A percentile compares a stretch with the other conserved stretches of the same genome.
These are phyloP conservation scores for Ochropleura plecta DNA, from an alignment of 2,888 invertebrate genomes.

Conservation along the genomic window DNA sequence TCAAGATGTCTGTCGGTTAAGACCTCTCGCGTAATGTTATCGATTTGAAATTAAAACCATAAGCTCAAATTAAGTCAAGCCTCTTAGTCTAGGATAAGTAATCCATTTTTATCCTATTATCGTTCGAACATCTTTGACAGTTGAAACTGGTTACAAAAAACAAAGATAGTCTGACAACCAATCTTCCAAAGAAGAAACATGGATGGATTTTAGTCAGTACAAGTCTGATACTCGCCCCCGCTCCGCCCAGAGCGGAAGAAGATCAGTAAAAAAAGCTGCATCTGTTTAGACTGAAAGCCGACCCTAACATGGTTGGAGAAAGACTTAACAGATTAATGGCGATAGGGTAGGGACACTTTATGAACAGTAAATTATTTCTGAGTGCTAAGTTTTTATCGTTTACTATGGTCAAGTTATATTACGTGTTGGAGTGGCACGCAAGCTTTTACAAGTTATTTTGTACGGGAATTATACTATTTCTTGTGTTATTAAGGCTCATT, in stretches of 20 bases:
- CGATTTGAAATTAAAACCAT: too few species aligned
- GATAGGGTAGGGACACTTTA: constrained; percentile 66
- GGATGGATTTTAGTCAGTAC: too few species aligned
- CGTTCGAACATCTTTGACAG: background rate
- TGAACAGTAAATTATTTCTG: constrained; percentile 68
- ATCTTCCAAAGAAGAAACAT: too few species aligned
- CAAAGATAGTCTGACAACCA: background rate
- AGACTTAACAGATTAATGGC: background rate
- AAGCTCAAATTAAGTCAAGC: too few species aligned
- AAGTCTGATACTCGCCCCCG: too few species aligned
- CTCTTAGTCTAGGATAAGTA: too few species aligned
- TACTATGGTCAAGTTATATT: constrained; percentile 76
- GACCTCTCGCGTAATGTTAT: too few species aligned
- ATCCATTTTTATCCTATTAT: too few species aligned
- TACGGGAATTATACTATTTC: constrained; percentile 65
- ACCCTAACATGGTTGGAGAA: background rate
- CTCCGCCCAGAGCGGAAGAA: too few species aligned
- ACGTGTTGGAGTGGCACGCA: constrained; percentile 75
- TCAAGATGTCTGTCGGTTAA: too few species aligned
- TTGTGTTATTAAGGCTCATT: constrained; percentile 60
- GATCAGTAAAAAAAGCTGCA: background rate
- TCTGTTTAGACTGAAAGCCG: background rate
- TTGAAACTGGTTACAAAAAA: background rate
- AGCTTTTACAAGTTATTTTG: constrained; percentile 74
- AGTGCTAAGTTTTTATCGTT: constrained; percentile 73